Evolutionary conservation across 2,797 vertebrate genomes (phyloP).

Genomic region (Thunnus albacares): DNA sequence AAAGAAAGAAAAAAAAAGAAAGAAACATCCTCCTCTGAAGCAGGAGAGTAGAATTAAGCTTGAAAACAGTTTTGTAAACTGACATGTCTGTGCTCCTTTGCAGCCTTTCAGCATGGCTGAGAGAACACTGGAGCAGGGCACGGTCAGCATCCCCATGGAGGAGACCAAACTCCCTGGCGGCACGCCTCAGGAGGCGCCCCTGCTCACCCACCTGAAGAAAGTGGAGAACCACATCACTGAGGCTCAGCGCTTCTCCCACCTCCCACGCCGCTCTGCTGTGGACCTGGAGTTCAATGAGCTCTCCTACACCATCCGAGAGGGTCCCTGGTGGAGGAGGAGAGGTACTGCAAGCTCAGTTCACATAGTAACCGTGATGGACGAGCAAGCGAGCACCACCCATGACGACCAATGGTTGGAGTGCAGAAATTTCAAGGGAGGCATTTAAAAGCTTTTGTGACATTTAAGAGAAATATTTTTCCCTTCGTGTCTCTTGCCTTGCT

Average conservation of each 20-base stretch:
- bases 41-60: background rate
- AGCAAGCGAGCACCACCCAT: conserved; percentile 47
- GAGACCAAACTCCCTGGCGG: conserved; percentile 88
- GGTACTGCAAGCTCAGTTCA: conserved; percentile 82
- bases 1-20: too few relatives aligned
- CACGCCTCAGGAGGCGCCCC: conserved; percentile 87
- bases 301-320: conserved; percentile 96
- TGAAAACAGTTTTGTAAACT: background rate
- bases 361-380: conserved; percentile 54
- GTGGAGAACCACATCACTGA: conserved; percentile 99
- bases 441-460: conserved; percentile 49
- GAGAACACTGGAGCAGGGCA: conserved; percentile 87
- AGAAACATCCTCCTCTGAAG: background rate
- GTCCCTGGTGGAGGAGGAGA: conserved; percentile 96
- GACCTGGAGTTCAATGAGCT: conserved; percentile 96
- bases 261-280: conserved; percentile 95
- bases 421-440: conserved; percentile 51
- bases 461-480: conserved; percentile 26
- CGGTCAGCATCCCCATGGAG: conserved; percentile 92
- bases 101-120: conserved; percentile 92
- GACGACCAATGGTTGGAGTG: conserved; percentile 60
- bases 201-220: conserved; percentile 97
- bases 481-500: conserved; percentile 5
- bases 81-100: background rate
- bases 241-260: conserved; percentile 96